A percentile compares a stretch with the other conserved stretches of the same genome.
Evolutionary conservation across 2,888 invertebrate genomes (phyloP).

Genomic region (Nemurella pictetii): DNA sequence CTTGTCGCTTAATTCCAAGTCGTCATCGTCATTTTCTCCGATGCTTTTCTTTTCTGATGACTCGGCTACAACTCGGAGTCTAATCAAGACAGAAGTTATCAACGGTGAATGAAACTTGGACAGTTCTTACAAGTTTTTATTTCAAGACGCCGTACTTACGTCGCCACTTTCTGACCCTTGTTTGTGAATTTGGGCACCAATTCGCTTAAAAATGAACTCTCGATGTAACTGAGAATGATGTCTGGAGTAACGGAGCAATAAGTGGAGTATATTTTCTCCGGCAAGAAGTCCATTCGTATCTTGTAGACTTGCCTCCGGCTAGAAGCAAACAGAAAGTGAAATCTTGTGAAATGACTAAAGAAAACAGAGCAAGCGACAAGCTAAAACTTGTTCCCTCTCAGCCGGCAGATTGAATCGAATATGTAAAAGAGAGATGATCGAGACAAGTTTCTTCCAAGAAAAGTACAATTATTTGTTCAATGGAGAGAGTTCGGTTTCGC

Average conservation of each 20-base stretch:
- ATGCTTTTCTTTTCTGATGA: neutral
- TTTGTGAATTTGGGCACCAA: constrained; percentile 56
- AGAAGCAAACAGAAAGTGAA: too few species aligned
- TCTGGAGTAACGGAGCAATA: constrained; percentile 72
- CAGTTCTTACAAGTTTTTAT: too few species aligned
- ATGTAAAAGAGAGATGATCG: too few species aligned
- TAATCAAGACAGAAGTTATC: too few species aligned
- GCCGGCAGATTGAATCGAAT: too few species aligned
- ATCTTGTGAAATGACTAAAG: neutral
- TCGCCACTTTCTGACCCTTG: neutral
- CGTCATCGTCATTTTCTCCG: constrained; percentile 51
- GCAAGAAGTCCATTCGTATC: constrained; percentile 74
- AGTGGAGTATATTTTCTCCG: constrained; percentile 70
- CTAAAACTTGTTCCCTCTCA: too few species aligned
- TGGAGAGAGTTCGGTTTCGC: too few species aligned
- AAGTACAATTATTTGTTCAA: too few species aligned
- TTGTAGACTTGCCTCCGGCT: constrained; percentile 62
- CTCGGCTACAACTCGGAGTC: neutral
- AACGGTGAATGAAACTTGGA: too few species aligned
- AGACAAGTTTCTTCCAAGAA: too few species aligned
- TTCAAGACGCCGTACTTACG: too few species aligned
- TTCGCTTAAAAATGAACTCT: constrained; percentile 67
- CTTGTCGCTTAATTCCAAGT: constrained; percentile 34
- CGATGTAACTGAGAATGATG: constrained; percentile 72
- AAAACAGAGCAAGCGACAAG: neutral